Evolutionary conservation across 1,140 invertebrate species (phyloP), one percentile per base, ranked within the genome.

Genomic region (Coelopa frigida): DNA sequence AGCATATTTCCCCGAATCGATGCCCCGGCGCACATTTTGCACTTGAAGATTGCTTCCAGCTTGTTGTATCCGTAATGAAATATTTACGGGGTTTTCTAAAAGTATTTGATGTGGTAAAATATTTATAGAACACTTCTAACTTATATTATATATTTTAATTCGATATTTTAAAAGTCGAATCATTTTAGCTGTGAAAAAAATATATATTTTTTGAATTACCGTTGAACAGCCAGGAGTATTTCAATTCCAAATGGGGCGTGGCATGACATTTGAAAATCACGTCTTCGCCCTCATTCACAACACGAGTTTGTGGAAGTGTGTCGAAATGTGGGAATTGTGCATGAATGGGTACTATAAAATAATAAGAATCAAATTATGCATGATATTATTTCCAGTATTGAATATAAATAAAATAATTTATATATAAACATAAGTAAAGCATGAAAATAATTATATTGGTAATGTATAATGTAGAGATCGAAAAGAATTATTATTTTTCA

Each of bases 151-250:
- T 18, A 21, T 39, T 11, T 42, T 42, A 7, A 10, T 40, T 7
- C 10, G 6, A 40, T 22, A 22, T 18, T 40, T 8, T 8, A 36
- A 36, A 8, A 36, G 27, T 29, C n/a, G 8, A 29, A 36, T 7
- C 6, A 15, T 8, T 17, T 12, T 36, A 36, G 6, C 6, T 36
- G 7, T 15, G 14, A 7, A 36, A 36, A 36, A 8, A 36, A 15
- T 37, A 37, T 4, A 12, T 27, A 22, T 23, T 23, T 15, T 27
- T 5, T 27, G 1, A 14, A 41, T 56, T 38, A 68, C 64, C 61
- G 59, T 68, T 65, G 49, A 59, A 58, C 50, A 60, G 50, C 64
- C 64, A 68, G 18, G 67, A 54, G 49, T 68, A 68, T 23, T 56
- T 20, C 4, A 53, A 36, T 4, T 36, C 61, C 33, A 51, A 33